Percentiles rank a stretch among this genome's conserved stretches.
Evolutionary conservation across 2,888 invertebrate genomes (phyloP).

Genomic region (Xestobium rufovillosum): DNA sequence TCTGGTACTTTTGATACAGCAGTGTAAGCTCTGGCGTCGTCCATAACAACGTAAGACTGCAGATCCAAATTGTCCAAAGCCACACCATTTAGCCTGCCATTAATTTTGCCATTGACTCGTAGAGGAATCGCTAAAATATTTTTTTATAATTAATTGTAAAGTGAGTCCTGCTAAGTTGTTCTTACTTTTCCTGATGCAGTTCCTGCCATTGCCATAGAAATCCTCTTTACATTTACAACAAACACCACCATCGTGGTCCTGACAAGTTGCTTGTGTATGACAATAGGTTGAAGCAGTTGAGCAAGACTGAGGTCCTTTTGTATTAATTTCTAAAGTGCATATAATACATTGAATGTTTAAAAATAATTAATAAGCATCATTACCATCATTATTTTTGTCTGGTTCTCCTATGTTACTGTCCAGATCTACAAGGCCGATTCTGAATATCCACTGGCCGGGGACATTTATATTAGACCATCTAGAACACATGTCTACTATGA

Average conservation of each 20-base stretch:
- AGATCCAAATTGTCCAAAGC: conserved; percentile 68
- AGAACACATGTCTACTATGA: conserved; percentile 33
- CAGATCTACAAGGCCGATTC: conserved; percentile 63
- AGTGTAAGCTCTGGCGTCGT: conserved; percentile 81
- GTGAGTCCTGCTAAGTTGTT: conserved; percentile 4
- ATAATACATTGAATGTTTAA: not conserved
- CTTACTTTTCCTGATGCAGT: conserved; percentile 71
- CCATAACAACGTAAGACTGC: conserved; percentile 86
- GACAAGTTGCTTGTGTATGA: conserved; percentile 72
- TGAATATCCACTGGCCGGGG: conserved; percentile 81
- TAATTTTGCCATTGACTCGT: conserved; percentile 82
- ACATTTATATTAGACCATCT: conserved; percentile 82
- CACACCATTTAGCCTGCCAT: conserved; percentile 73
- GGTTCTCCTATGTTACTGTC: conserved; percentile 61
- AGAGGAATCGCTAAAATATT: conserved; percentile 66
- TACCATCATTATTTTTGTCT: conserved; percentile 48
- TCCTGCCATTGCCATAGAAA: conserved; percentile 87
- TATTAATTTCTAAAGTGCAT: conserved; percentile 5
- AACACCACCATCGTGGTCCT: conserved; percentile 75
- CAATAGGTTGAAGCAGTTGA: conserved; percentile 66
- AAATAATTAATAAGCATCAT: conserved; percentile 1
- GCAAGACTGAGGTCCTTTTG: conserved; percentile 27
- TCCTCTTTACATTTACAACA: conserved; percentile 84
- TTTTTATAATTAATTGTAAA: no score
- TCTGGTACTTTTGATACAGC: conserved; percentile 77